A percentile compares a stretch with the other conserved stretches of the same genome.
Evolutionary conservation across 2,888 invertebrate genomes (phyloP).

Genomic region (Tridacna crocea): DNA sequence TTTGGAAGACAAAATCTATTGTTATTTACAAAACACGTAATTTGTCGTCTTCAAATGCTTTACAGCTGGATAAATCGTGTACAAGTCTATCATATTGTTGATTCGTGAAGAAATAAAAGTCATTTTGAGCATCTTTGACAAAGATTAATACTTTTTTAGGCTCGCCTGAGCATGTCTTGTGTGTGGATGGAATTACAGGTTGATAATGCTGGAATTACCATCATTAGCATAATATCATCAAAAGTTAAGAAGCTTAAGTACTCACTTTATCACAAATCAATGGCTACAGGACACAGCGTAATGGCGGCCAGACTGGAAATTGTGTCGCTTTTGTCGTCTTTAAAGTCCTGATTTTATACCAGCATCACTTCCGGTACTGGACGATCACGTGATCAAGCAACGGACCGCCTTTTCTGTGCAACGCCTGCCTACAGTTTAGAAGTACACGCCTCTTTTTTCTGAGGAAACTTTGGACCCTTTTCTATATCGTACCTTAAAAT

Average conservation of each 20-base stretch:
- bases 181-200: background rate
- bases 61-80: too few relatives aligned
- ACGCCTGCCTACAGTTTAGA: too few relatives aligned
- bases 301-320: slow-evolving; percentile 7
- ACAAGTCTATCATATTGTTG: background rate
- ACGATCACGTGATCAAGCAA: slow-evolving; percentile 2
- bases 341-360: background rate
- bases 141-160: background rate
- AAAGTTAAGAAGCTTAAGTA: background rate
- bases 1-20: too few relatives aligned
- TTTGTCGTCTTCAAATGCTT: too few relatives aligned
- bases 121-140: background rate
- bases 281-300: slow-evolving; percentile 10
- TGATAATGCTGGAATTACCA: background rate
- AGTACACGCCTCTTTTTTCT: background rate
- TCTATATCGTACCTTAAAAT: background rate
- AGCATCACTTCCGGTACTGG: slow-evolving; percentile 4
- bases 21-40: too few relatives aligned
- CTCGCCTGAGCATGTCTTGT: background rate
- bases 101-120: background rate
- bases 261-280: background rate
- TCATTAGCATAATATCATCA: background rate
- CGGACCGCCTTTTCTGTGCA: too few relatives aligned
- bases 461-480: background rate
- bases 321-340: background rate